Conservation (phyloP, 2,888 invertebrate species). For the Campoletis raptor region DNA sequence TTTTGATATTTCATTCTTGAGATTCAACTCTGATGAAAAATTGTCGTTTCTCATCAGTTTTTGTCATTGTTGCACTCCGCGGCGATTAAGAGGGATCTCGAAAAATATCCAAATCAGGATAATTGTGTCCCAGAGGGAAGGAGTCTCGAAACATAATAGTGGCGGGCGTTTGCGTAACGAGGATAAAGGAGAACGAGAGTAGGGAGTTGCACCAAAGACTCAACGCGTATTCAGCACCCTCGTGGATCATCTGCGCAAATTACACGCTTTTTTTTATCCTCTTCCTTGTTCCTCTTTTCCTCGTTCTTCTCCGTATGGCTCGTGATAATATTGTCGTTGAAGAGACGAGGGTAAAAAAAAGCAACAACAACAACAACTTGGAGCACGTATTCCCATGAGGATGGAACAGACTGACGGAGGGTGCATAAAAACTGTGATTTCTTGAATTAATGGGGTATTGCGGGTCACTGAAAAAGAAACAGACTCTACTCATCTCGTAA, state of each 20-base stretch:
- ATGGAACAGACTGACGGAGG: conserved; percentile 29
- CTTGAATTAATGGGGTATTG: conserved; percentile 25
- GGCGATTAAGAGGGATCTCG: conserved; percentile 26
- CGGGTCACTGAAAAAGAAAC: not conserved
- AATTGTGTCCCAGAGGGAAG: conserved; percentile 80
- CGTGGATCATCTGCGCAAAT: conserved; percentile 40
- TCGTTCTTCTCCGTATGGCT: conserved; percentile 3
- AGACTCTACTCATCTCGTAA: not conserved
- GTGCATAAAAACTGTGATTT: conserved; percentile 25
- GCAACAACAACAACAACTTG: conserved; percentile 9
- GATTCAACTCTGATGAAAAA: not conserved
- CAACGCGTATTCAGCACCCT: conserved; percentile 41
- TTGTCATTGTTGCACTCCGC: conserved; percentile 50
- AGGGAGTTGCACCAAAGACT: conserved; percentile 36
- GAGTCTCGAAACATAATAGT: conserved; percentile 69
- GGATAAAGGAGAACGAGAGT: conserved; percentile 23
- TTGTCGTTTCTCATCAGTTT: conserved; percentile 27
- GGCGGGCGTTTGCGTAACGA: conserved; percentile 42
- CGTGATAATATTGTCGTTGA: conserved; percentile 60
- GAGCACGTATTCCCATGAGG: conserved; percentile 38
- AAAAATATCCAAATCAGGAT: conserved; percentile 80
- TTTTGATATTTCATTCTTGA: conserved; percentile 1
- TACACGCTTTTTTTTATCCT: conserved; percentile 26
- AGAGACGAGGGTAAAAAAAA: conserved; percentile 26
- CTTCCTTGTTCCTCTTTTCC: conserved; percentile 9